Evolutionary conservation across 37 sponge, comb jelly and placozoan genomes (phyloP).

Genomic region (Lycopodina hypogea): DNA sequence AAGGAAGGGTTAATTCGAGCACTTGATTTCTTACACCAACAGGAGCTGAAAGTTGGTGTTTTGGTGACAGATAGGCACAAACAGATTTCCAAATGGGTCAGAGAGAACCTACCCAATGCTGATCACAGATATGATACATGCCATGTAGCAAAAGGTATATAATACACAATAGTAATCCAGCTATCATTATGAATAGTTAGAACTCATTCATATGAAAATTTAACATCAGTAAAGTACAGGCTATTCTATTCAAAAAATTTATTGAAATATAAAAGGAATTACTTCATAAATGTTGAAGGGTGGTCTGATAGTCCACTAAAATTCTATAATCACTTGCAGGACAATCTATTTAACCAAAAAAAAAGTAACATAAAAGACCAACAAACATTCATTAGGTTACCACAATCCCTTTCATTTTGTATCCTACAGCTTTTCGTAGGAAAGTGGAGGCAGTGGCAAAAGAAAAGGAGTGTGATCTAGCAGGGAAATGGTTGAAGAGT

Average conservation of each 20-base stretch:
- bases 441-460: slow-evolving; percentile 20
- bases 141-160: slow-evolving; percentile 68
- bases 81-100: slow-evolving; percentile 41
- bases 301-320: too few species aligned
- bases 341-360: too few species aligned
- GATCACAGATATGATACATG: slow-evolving; percentile 53
- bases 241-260: too few species aligned
- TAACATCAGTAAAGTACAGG: too few species aligned
- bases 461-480: slow-evolving; percentile 46
- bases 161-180: not conserved
- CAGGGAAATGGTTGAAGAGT: slow-evolving; percentile 37
- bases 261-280: not conserved
- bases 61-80: slow-evolving; percentile 50
- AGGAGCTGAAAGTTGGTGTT: slow-evolving; percentile 10
- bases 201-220: too few species aligned
- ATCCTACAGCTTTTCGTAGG: slow-evolving; percentile 20
- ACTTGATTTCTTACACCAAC: slow-evolving; percentile 11
- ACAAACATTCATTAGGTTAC: not conserved
- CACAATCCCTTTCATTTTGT: not conserved
- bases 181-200: not conserved
- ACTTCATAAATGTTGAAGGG: too few species aligned
- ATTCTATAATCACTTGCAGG: too few species aligned
- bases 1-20: slow-evolving; percentile 37
- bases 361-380: too few species aligned
- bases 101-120: slow-evolving; percentile 17